These are phyloP conservation scores for Bradypus variegatus DNA, from an alignment of 2,797 vertebrate genomes.

Conservation along the genomic window DNA sequence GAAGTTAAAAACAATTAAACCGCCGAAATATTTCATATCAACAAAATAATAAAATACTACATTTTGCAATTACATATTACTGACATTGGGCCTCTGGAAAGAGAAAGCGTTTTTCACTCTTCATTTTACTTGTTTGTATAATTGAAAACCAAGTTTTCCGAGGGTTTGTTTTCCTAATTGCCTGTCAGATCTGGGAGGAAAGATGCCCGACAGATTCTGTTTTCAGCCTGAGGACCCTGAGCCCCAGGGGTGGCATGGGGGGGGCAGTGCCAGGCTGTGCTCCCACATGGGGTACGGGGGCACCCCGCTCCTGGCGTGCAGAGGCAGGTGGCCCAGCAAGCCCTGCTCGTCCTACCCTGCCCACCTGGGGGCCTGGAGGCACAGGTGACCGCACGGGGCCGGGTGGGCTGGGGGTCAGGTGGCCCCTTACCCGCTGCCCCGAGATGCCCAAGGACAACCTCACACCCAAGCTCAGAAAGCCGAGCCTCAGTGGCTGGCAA, in stretches of 20 bases:
- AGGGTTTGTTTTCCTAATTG: not conserved
- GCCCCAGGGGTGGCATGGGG: accelerated
- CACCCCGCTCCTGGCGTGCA: not conserved
- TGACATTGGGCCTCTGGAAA: conserved; percentile 23
- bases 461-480: no score
- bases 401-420: no score
- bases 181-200: not conserved
- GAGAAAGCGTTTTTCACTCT: not conserved
- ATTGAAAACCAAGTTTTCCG: not conserved
- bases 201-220: not conserved
- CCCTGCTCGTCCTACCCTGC: no score
- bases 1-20: conserved; percentile 63
- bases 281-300: not conserved
- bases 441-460: no score
- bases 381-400: no score
- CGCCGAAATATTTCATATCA: conserved; percentile 52
- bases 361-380: not conserved
- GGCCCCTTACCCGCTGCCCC: no score
- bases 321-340: not conserved
- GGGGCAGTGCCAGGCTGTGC: not conserved
- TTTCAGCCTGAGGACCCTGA: not conserved
- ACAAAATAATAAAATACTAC: conserved; percentile 13
- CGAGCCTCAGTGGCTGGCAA: no score
- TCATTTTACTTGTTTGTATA: not conserved
- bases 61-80: conserved; percentile 17